These are phyloP conservation scores for Andricus grossulariae DNA, from an alignment of 1,140 invertebrate genomes.

Conservation along the genomic window DNA sequence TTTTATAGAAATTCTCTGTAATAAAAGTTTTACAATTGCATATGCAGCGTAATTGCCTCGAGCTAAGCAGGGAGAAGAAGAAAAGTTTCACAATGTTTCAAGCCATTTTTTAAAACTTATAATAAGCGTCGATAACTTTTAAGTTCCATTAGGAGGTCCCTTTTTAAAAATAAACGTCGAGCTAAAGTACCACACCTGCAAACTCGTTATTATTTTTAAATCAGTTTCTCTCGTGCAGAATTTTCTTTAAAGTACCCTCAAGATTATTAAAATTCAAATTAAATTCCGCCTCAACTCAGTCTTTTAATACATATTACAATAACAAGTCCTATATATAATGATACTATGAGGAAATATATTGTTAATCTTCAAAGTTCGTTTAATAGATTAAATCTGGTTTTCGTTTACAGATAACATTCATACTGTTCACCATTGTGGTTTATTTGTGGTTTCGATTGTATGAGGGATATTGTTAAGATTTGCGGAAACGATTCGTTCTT, in stretches of 20 bases:
- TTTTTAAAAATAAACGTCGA: constrained; percentile 19
- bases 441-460: constrained; percentile 23
- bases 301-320: too few relatives aligned
- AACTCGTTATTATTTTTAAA: constrained; percentile 25
- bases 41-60: constrained; percentile 25
- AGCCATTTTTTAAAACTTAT: constrained; percentile 28
- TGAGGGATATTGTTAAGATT: constrained; percentile 10
- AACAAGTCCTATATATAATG: too few relatives aligned
- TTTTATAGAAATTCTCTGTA: constrained; percentile 22
- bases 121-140: constrained; percentile 31
- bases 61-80: constrained; percentile 28
- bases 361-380: neutral
- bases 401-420: neutral
- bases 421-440: constrained; percentile 5
- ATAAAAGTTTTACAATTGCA: constrained; percentile 31
- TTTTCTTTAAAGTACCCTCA: neutral
- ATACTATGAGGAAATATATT: neutral
- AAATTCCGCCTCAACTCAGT: neutral
- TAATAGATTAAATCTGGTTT: neutral
- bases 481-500: constrained; percentile 15
- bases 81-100: constrained; percentile 30
- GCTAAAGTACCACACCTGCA: constrained; percentile 11
- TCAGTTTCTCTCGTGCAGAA: constrained; percentile 16
- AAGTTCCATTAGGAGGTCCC: neutral
- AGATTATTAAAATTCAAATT: constrained; percentile 12